phyloP scores from a whole-genome alignment of 2,113 vertebrate species.

The Psittacus erithacus region DNA sequence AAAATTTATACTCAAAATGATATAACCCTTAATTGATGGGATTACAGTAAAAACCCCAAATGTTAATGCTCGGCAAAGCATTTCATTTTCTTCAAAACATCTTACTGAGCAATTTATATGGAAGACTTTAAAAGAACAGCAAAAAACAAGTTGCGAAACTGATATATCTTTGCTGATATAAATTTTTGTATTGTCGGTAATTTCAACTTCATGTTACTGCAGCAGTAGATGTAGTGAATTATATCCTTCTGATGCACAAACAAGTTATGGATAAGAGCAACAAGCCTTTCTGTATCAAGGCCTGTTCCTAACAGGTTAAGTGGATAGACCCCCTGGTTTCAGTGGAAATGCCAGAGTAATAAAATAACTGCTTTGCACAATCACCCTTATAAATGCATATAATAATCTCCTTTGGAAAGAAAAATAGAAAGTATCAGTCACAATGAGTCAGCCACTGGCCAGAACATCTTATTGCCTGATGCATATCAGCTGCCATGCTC shows the following conservation, averaged over 20 bases:
- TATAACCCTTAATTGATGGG: background rate
- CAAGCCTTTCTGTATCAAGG: background rate
- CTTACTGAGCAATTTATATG: background rate
- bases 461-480: constrained; percentile 63
- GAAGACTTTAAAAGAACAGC: background rate
- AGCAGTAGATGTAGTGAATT: background rate
- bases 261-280: background rate
- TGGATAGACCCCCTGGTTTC: background rate
- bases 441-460: constrained; percentile 41
- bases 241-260: background rate
- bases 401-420: constrained; percentile 62
- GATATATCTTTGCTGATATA: background rate
- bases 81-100: background rate
- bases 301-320: background rate
- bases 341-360: constrained; percentile 2
- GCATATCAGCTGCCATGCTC: constrained; percentile 75
- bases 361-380: background rate
- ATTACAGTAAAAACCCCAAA: background rate
- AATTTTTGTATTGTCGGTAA: background rate
- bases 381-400: constrained; percentile 19
- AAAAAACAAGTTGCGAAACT: background rate
- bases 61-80: background rate
- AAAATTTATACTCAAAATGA: background rate
- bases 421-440: constrained; percentile 49
- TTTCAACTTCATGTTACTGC: background rate